Evolutionary conservation across 2,113 vertebrate species (phyloP), one percentile per base, ranked within the genome.

Genomic region (Paedocypris sp.): DNA sequence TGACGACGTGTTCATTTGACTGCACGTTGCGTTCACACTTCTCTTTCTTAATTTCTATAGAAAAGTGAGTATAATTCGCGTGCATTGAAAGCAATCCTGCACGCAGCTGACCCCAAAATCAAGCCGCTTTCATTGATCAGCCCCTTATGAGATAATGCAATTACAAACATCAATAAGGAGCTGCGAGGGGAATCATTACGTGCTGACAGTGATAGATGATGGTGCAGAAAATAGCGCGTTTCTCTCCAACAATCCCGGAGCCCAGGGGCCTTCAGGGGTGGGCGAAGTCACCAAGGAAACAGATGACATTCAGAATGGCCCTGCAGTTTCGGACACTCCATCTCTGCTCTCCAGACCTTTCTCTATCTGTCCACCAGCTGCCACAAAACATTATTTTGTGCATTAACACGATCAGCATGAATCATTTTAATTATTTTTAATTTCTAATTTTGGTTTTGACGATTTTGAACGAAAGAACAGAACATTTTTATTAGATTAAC

Each of bases 141-240:
- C 81, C 87, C 88, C 90, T 91, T 89, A 91, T 89, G 91, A 97
- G 91, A 94, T 98, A 96, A 98, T 92, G 90, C 91, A 97, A 97
- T 98, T 97, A 98, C 90, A 94, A 94, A 97, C 94, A 98, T 94
- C 94, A 98, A 97, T 98, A 97, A 94, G 90, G 86, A 90, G 89
- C 91, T 91, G 92, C 90, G 85, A 91, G 88, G 89, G 88, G 90
- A 91, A 93, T 97, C 93, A 97, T 96, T 98, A 95, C 91, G 90
- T 89, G 82, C 81, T 97, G 94, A 94, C 94, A 95, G 91, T 95
- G 94, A 98, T 93, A 97, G 94, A 98, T 93, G 92, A 91, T 83
- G 84, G 87, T 86, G 90, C 90, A 91, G 87, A 92, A 85, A 92
- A 92, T 91, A 91, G 90, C 88, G 81, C 79, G 84, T 83, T 80